Conservation (phyloP, 2,113 vertebrate genomes). For the Dipodomys stephensi region DNA sequence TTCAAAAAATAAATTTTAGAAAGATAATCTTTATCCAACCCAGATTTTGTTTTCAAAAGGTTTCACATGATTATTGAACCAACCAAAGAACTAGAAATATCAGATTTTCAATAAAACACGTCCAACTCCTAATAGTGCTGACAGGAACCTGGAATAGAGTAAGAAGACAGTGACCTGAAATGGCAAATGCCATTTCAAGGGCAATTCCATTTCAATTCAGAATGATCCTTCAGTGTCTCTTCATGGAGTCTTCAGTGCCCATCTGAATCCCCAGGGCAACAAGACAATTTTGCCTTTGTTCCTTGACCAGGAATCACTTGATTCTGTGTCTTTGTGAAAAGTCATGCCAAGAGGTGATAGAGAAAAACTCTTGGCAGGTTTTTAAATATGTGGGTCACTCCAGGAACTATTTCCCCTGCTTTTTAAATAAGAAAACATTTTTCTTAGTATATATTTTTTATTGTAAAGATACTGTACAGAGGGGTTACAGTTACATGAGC, state of each 20-base stretch:
- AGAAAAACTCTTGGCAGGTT: not conserved
- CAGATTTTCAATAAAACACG: not conserved
- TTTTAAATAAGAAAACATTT: not conserved
- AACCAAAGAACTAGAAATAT: not conserved
- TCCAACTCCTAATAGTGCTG: not conserved
- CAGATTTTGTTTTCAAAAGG: not conserved
- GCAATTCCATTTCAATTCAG: not conserved
- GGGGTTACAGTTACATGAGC: too few relatives aligned
- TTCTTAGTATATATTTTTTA: too few relatives aligned
- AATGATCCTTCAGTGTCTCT: not conserved
- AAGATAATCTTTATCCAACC: constrained; percentile 4
- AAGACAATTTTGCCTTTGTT: not conserved
- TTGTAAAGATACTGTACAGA: too few relatives aligned
- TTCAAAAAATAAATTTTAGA: constrained; percentile 37
- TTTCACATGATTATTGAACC: not conserved
- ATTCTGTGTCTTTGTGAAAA: not conserved
- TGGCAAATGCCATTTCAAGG: not conserved
- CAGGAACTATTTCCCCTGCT: not conserved
- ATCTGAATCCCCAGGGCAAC: not conserved
- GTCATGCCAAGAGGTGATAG: too few relatives aligned
- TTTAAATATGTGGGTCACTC: not conserved
- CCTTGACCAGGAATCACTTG: not conserved
- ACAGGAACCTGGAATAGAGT: not conserved
- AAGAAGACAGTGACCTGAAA: not conserved
- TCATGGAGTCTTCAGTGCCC: not conserved